Evolutionary conservation across 2,888 invertebrate species (phyloP), one percentile per base, ranked within the genome.

Genomic region (Mesorhabditis belari): DNA sequence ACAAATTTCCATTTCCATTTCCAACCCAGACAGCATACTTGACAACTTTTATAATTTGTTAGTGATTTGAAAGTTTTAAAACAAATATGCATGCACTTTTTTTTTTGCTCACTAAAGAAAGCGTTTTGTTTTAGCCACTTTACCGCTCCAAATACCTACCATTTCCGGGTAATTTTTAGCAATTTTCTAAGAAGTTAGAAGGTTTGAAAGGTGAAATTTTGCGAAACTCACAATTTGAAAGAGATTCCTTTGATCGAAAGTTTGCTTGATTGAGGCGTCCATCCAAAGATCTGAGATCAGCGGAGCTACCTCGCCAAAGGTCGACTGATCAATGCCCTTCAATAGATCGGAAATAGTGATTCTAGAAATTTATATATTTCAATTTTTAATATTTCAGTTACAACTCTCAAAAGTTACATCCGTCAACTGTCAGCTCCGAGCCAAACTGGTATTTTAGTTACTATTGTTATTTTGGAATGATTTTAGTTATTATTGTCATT

Each of bases 171-270:
- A n/a, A n/a, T n/a, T n/a, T n/a, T n/a, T n/a, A n/a, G n/a, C n/a
- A n/a, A n/a, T n/a, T n/a, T n/a, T n/a, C n/a, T n/a, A n/a, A n/a
- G n/a, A n/a, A 35, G 44, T 17, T 9, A 35, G 44, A 35, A n/a
- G n/a, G 1, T 17, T 9, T 17, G 44, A 35, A n/a, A 58, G 26
- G n/a, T n/a, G 26, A 17, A 19, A 21, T 28, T 51, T 27, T 21
- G 24, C 23, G 51, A 53, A 62, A 84, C 87, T 87, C 85, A 94
- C 93, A 87, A 95, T 86, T 86, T 96, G 95, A 86, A 92, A 95
- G 85, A 95, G 93, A 85, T 92, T 88, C 84, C 95, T 86, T 80
- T 94, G 87, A 81, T 92, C 92, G 82, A 89, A 96, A 17, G 95
- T 92, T 81, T 88, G 87, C 81, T 87, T 87, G 77, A 96, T 93